Percentiles rank a stretch among this genome's conserved stretches.
Evolutionary conservation across 1,140 invertebrate genomes (phyloP).

Genomic region (Sinonovacula constricta): DNA sequence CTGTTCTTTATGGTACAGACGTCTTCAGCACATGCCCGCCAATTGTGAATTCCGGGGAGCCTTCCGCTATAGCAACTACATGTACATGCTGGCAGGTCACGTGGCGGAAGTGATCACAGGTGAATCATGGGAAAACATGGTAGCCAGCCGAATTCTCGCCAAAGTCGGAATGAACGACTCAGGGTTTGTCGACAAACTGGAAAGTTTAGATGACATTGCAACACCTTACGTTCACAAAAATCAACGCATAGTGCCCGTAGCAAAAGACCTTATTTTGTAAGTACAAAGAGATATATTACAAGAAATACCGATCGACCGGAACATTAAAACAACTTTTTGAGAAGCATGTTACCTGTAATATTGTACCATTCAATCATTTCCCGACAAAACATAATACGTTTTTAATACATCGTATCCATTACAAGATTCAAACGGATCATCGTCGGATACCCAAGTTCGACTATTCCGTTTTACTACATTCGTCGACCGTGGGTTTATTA

Average conservation of each 20-base stretch:
- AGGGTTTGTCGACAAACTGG: constrained; percentile 61
- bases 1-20: constrained; percentile 61
- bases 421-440: too few relatives aligned
- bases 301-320: too few relatives aligned
- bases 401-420: too few relatives aligned
- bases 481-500: too few relatives aligned
- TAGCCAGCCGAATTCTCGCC: constrained; percentile 58
- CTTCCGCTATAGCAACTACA: constrained; percentile 74
- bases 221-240: constrained; percentile 65
- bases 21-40: constrained; percentile 62
- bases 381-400: too few relatives aligned
- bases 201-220: constrained; percentile 58
- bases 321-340: too few relatives aligned
- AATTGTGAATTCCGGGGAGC: constrained; percentile 62
- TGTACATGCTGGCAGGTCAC: constrained; percentile 74
- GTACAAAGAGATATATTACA: too few relatives aligned
- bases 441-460: too few relatives aligned
- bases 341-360: too few relatives aligned
- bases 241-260: constrained; percentile 56
- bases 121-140: constrained; percentile 67
- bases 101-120: constrained; percentile 66
- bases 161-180: constrained; percentile 67
- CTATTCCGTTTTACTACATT: too few relatives aligned
- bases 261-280: constrained; percentile 64
- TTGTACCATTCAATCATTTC: too few relatives aligned